Evolutionary conservation across 2,888 invertebrate species (phyloP), one percentile per base, ranked within the genome.

Genomic region (Microctonus aethiopoides): DNA sequence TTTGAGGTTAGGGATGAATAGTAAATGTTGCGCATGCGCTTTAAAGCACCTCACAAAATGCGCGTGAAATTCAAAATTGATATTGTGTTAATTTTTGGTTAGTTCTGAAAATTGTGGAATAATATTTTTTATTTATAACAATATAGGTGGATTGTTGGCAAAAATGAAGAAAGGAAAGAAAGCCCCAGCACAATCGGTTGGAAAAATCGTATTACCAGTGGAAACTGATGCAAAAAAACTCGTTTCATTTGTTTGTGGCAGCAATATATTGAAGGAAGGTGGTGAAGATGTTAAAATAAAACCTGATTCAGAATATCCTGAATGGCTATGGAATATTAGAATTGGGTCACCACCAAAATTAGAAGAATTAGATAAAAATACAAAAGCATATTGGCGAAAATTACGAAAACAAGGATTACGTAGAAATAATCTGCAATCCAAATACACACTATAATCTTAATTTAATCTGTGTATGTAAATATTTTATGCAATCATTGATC

Each of bases 251-350:
- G 92, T 94, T 9, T 97, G 97, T 79, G 98, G 98, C 1, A 93
- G 93, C 68, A 97, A 98, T 84, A 92, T 95, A 66, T 89, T 90
- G 71, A 91, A 91, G 82, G 92, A 93, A 13, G 94, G 96, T 0
- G 94, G 95, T 0, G 91, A 94, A 83, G 96, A 97, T 82, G 88
- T 97, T 0, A 90, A 94, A 87, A 71, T 92, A 20, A 92, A 92
- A 84, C 90, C 92, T 0, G 93, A 95, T 81, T 89, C 88, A 24
- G 95, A 96, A 83, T 98, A 98, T 87, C 98, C 98, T 0, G 92
- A 93, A 1, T 98, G 98, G 98, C 87, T 98, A 71, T 98, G 97
- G 97, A 88, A 81, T 13, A 74, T 78, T 7, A 87, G 91, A 77
- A 90, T 90, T 16, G 93, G 92, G 2, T 86, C 89, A 5, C 89